Evolutionary conservation across 35 echinoderm and acorn worm genomes (phyloP), one percentile per base, ranked within the genome.

Genomic region (Diadema setosum): DNA sequence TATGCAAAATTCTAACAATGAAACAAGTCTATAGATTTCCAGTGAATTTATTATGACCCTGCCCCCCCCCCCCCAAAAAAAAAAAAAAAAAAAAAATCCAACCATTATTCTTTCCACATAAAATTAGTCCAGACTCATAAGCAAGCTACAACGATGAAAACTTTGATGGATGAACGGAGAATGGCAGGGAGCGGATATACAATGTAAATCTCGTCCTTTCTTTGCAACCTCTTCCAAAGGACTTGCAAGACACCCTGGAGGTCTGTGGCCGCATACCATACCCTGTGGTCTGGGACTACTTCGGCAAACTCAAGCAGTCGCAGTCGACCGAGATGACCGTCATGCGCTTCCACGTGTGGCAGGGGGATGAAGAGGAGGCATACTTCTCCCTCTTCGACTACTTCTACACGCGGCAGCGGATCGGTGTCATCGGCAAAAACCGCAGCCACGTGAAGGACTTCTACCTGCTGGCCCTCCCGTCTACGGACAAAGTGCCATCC

Each of bases 201-300:
- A n/a, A n/a, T n/a, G n/a, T n/a, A n/a, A n/a, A n/a, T n/a, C n/a
- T n/a, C n/a, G n/a, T n/a, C n/a, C n/a, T n/a, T n/a, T n/a, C n/a
- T n/a, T n/a, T n/a, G n/a, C n/a, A n/a, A n/a, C n/a, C n/a, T n/a
- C n/a, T n/a, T 45, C 33, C 24, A 23, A 67, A 95, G 93, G 84
- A 87, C 46, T 50, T 95, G 16, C 83, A 83, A 42, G 84, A 90
- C 27, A 78, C 56, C n/a, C 75, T 95, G 3, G 84, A 92, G 35
- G 86, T 99, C 6, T 90, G 90, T 43, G 96, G 96, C 3, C 84
- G 92, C 24, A 99, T 99, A 18, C 92, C 96, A 2, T 90, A 92
- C 41, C 27, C 70, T 15, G 80, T 90, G 0, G 93, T 99, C 5
- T 99, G 96, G 92, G 93, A 99, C 65, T 99, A 99, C 80, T 94